A percentile compares a stretch with the other conserved stretches of the same genome.
phyloP scores from a whole-genome alignment of 2,797 vertebrate genomes.

The Sebastes oblongus region DNA sequence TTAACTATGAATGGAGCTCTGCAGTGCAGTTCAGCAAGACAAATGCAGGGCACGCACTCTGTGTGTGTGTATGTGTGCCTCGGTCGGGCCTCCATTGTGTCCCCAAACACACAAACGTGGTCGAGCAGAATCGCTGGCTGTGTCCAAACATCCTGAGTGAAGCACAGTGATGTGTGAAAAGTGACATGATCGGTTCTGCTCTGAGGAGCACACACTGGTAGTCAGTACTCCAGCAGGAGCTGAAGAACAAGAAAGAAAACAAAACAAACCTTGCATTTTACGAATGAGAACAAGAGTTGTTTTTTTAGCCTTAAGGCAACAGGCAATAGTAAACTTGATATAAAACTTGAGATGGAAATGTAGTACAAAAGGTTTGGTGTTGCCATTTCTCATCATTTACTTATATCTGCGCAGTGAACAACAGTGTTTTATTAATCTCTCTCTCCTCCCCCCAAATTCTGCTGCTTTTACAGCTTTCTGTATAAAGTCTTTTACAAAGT shows the following conservation, averaged over 20 bases:
- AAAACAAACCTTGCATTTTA: background rate
- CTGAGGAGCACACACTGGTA: background rate
- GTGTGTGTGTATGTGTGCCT: background rate
- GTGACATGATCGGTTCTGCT: constrained; percentile 26
- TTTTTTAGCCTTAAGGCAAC: background rate
- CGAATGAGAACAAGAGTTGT: background rate
- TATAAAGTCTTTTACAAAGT: background rate
- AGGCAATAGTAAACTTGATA: background rate
- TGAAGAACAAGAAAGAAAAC: background rate
- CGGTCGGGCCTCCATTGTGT: background rate
- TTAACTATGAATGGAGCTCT: constrained; percentile 53
- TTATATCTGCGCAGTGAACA: background rate
- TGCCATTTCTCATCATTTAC: background rate
- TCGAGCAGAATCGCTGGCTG: constrained; percentile 12
- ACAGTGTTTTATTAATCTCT: background rate
- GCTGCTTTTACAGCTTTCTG: too few species aligned
- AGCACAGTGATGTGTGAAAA: constrained; percentile 30
- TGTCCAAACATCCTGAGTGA: constrained; percentile 35
- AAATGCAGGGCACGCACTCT: background rate
- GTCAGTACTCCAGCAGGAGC: background rate
- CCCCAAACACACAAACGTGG: background rate
- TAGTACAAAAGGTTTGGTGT: background rate
- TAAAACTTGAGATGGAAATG: background rate
- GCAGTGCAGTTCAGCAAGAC: constrained; percentile 19
- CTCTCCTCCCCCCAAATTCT: background rate